Evolutionary conservation across 2,888 invertebrate genomes (phyloP).

Genomic region (Papilio elwesi): DNA sequence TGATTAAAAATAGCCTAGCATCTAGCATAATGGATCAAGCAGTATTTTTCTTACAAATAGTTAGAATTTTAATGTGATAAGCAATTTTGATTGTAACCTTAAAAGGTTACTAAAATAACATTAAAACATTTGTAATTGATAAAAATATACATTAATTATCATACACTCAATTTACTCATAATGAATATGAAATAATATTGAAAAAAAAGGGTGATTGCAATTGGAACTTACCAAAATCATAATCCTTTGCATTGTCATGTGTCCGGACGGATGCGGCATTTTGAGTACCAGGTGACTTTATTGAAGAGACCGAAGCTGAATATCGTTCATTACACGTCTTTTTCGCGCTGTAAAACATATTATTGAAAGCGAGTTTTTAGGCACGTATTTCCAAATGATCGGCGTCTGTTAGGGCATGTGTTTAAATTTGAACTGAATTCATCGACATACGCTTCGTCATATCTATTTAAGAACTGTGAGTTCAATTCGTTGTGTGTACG

Average conservation of each 20-base stretch:
- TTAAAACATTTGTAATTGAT: no score
- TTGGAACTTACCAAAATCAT: slow-evolving; percentile 70
- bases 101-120: no score
- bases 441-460: slow-evolving; percentile 55
- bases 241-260: slow-evolving; percentile 64
- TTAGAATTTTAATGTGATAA: no score
- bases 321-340: slow-evolving; percentile 23
- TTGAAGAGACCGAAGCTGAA: slow-evolving; percentile 3
- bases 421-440: slow-evolving; percentile 49
- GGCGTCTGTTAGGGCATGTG: slow-evolving; percentile 20
- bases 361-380: neutral
- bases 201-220: neutral
- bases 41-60: no score
- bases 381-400: slow-evolving; percentile 29
- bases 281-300: slow-evolving; percentile 42
- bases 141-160: no score
- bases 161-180: no score
- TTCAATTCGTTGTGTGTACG: slow-evolving; percentile 30
- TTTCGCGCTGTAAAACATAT: slow-evolving; percentile 21
- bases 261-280: slow-evolving; percentile 72
- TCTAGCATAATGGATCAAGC: no score
- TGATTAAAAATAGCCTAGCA: no score
- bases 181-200: neutral
- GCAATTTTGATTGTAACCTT: no score
- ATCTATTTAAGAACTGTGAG: slow-evolving; percentile 63